Evolutionary conservation across 1,140 invertebrate species (phyloP).

Genomic region (Diabrotica undecimpunctata): DNA sequence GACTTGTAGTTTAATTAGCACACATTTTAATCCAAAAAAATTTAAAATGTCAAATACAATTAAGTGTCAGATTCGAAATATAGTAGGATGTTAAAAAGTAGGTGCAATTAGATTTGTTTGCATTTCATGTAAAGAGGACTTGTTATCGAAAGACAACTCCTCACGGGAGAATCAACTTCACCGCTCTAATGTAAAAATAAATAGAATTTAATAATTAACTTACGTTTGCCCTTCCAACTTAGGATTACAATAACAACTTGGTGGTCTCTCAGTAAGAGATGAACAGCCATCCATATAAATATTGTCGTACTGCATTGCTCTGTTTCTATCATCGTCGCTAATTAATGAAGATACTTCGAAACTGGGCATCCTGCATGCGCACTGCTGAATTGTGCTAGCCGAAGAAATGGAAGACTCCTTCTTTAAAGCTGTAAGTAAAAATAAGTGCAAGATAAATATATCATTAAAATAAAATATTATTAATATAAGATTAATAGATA

Average conservation of each 20-base stretch:
- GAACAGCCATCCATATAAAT: conserved; percentile 21
- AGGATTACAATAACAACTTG: conserved; percentile 23
- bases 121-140: too few relatives aligned
- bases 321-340: conserved; percentile 12
- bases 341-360: conserved; percentile 2
- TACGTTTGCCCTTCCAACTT: conserved; percentile 17
- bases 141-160: too few relatives aligned
- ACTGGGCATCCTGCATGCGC: conserved; percentile 7
- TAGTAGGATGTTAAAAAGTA: too few relatives aligned
- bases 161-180: too few relatives aligned
- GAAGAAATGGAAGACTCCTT: conserved; percentile 28
- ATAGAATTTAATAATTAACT: conserved; percentile 12
- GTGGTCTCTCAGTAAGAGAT: conserved; percentile 7
- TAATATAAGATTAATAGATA: too few relatives aligned
- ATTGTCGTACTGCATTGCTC: conserved; percentile 6
- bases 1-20: too few relatives aligned
- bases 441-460: neutral
- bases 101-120: too few relatives aligned
- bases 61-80: too few relatives aligned
- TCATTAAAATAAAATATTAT: too few relatives aligned
- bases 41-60: too few relatives aligned
- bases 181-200: neutral
- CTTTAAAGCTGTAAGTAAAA: conserved; percentile 23
- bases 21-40: too few relatives aligned
- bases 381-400: conserved; percentile 19